Evolutionary conservation across 2,113 vertebrate genomes (phyloP).

Genomic region (Chaetorhynchus papuensis): DNA sequence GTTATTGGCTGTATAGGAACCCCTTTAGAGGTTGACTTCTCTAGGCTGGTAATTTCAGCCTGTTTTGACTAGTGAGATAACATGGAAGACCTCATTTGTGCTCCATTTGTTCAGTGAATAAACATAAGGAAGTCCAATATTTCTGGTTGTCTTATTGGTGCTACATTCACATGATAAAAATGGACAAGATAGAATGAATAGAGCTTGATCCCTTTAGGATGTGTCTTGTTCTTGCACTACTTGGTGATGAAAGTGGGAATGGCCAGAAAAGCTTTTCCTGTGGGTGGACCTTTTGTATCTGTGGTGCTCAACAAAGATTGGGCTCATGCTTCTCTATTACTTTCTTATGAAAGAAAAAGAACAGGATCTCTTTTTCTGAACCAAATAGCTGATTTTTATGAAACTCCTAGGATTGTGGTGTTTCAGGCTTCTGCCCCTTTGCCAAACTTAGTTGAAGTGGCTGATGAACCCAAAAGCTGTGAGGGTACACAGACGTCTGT

Average conservation of each 20-base stretch:
- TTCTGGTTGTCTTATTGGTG: background rate
- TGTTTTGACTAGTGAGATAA: background rate
- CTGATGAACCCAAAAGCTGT: background rate
- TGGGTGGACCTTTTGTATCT: background rate
- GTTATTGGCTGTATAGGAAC: background rate
- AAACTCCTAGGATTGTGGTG: background rate
- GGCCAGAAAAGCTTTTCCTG: background rate
- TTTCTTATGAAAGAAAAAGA: background rate
- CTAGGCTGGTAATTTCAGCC: background rate
- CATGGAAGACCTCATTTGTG: background rate
- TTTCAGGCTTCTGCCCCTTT: background rate
- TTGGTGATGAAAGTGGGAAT: background rate
- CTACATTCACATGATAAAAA: background rate
- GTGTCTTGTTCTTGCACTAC: background rate
- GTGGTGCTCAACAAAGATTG: background rate
- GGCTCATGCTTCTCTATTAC: background rate
- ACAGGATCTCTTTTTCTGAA: background rate
- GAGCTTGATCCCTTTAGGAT: background rate
- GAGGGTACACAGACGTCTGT: background rate
- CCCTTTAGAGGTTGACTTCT: background rate
- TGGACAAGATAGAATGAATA: background rate
- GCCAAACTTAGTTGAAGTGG: background rate
- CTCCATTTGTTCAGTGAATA: background rate
- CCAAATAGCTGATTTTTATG: background rate
- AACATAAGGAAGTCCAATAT: background rate